These are phyloP conservation scores for Chirona hameri DNA, from an alignment of 2,888 invertebrate genomes.

Conservation along the genomic window DNA sequence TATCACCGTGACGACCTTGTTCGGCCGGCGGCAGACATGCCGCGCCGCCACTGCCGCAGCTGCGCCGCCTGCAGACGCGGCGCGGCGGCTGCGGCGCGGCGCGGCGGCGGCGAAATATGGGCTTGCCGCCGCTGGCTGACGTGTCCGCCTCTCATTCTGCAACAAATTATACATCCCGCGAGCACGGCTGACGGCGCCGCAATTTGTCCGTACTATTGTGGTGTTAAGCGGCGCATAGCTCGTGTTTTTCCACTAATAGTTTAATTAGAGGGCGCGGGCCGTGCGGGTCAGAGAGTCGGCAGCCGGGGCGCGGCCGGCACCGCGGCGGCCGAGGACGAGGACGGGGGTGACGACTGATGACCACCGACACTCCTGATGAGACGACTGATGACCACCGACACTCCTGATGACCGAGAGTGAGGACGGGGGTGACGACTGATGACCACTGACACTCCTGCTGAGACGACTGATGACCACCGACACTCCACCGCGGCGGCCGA, in stretches of 20 bases:
- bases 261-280: conserved; percentile 4
- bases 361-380: too few relatives aligned
- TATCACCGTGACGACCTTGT: neutral
- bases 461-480: too few relatives aligned
- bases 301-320: neutral
- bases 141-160: neutral
- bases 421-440: too few relatives aligned
- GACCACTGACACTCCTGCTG: too few relatives aligned
- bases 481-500: neutral
- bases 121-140: neutral
- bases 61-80: neutral
- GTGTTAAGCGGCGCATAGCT: conserved; percentile 26
- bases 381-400: too few relatives aligned
- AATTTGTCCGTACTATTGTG: conserved; percentile 4
- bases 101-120: neutral
- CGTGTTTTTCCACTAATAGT: conserved; percentile 27
- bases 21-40: neutral
- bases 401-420: too few relatives aligned
- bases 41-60: neutral
- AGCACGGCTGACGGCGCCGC: neutral
- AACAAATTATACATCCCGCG: conserved; percentile 9
- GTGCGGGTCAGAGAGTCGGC: neutral
- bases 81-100: neutral
- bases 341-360: neutral
- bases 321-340: neutral